A percentile compares a stretch with the other conserved stretches of the same genome.
Evolutionary conservation across 2,113 vertebrate species (phyloP).

Genomic region (Echinops telfairi): DNA sequence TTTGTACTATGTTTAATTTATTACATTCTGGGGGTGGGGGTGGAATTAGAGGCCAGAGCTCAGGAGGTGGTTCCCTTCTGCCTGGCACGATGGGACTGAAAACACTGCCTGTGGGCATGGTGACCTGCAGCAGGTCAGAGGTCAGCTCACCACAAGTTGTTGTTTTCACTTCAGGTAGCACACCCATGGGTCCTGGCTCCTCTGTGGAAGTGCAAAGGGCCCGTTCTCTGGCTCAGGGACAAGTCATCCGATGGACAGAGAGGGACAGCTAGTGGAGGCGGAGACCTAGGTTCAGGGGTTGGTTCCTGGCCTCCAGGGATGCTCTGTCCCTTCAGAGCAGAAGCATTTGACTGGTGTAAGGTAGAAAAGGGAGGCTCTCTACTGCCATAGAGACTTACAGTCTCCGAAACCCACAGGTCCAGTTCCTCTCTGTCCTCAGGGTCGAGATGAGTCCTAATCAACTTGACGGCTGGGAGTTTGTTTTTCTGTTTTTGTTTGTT

Average conservation of each 20-base stretch:
- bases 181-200: not conserved
- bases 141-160: not conserved
- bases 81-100: conserved; percentile 69
- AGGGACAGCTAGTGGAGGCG: not conserved
- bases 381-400: too few species aligned
- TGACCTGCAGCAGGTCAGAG: not conserved
- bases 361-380: too few species aligned
- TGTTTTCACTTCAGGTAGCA: not conserved
- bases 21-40: conserved; percentile 76
- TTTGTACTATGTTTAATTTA: conserved; percentile 91
- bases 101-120: not conserved
- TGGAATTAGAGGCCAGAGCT: conserved; percentile 75
- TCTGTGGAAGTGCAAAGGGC: not conserved
- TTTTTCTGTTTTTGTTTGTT: too few species aligned
- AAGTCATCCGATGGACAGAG: not conserved
- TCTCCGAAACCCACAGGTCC: too few species aligned
- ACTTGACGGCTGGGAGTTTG: too few species aligned
- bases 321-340: not conserved
- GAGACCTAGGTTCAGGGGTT: not conserved
- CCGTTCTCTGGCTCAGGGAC: not conserved
- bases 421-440: too few species aligned
- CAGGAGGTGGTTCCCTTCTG: conserved; percentile 72
- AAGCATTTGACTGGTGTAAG: not conserved
- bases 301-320: not conserved
- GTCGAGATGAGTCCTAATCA: too few species aligned